A percentile compares a stretch with the other conserved stretches of the same genome.
Conservation (phyloP, 2,113 vertebrate genomes). For the Fukomys damarensis region DNA sequence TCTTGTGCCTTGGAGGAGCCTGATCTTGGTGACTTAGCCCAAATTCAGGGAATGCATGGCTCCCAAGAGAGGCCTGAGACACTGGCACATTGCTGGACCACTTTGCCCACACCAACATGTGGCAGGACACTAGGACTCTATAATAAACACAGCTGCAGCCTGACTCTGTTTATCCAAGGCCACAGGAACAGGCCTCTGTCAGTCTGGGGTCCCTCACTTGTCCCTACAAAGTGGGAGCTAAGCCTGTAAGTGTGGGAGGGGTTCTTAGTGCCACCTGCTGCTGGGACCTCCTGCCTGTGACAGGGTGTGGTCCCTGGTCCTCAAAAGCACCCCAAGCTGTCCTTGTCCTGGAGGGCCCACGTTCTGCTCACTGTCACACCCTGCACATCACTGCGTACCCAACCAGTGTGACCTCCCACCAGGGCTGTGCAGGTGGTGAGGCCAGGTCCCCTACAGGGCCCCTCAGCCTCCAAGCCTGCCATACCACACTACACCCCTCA, state of each 20-base stretch:
- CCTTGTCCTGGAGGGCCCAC: neutral
- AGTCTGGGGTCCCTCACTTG: neutral
- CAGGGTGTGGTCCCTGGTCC: no score
- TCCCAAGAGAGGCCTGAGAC: neutral
- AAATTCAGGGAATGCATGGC: no score
- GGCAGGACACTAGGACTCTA: accelerated
- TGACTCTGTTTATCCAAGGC: accelerated
- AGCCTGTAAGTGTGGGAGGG: accelerated
- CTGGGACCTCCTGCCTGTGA: accelerated
- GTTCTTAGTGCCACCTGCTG: neutral
- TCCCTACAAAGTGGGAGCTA: neutral
- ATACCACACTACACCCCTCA: neutral
- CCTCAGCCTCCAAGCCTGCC: neutral
- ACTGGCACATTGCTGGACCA: accelerated
- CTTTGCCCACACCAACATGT: accelerated
- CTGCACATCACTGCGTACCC: neutral
- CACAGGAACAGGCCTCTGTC: accelerated
- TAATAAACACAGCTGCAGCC: accelerated
- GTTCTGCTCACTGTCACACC: neutral
- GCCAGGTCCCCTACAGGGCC: neutral
- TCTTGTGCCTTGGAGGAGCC: neutral
- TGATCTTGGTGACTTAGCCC: neutral
- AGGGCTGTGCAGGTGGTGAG: no score
- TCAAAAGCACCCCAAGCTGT: neutral
- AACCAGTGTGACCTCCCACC: neutral